These are phyloP conservation scores for Diglossa cyanea DNA, from an alignment of 2,797 vertebrate species.

Conservation along the genomic window DNA sequence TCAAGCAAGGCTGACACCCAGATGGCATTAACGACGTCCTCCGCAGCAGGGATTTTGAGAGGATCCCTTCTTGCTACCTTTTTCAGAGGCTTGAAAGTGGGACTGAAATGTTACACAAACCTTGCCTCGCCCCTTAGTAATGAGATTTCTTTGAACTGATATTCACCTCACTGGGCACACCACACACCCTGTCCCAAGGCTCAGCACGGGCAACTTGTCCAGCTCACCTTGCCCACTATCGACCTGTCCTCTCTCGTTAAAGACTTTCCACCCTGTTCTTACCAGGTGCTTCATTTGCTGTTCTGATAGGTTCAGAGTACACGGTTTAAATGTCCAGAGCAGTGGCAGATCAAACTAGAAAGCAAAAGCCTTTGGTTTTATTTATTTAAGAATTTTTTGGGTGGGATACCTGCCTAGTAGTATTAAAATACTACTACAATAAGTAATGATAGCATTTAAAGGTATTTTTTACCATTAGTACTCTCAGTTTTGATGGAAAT, in stretches of 20 bases:
- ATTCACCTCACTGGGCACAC: accelerated
- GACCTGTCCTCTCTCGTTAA: background rate
- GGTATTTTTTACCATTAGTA: background rate
- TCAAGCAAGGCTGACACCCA: background rate
- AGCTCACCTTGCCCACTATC: background rate
- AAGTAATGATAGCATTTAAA: background rate
- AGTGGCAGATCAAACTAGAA: background rate
- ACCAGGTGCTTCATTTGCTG: background rate
- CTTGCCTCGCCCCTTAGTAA: too few species aligned
- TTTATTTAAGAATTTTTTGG: background rate
- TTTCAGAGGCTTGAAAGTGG: background rate
- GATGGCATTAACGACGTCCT: background rate
- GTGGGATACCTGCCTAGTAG: background rate
- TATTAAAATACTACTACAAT: background rate
- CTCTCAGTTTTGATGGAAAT: background rate
- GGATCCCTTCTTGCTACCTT: background rate
- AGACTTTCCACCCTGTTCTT: background rate
- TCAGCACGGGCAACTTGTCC: background rate
- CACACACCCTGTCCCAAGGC: accelerated
- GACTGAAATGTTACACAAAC: background rate
- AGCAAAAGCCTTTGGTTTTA: background rate
- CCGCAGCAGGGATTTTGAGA: background rate
- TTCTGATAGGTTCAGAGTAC: background rate
- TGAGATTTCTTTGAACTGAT: background rate
- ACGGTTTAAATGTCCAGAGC: background rate